Conservation (phyloP, 2,888 invertebrate genomes). For the Synanthedon formicaeformis region DNA sequence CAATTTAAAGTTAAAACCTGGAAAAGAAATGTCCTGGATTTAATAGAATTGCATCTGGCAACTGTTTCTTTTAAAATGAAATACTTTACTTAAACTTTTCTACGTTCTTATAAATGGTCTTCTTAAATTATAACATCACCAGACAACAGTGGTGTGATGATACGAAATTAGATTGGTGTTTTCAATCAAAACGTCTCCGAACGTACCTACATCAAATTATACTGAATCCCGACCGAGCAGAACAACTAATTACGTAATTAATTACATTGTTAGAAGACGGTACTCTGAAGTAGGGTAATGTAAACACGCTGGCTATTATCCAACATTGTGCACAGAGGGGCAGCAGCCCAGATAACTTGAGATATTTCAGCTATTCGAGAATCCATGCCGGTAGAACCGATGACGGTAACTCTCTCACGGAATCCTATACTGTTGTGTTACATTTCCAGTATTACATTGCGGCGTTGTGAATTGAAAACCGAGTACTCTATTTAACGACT, state of each 20-base stretch:
- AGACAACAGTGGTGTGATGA: no score
- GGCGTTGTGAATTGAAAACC: conserved; percentile 22
- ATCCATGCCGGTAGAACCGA: conserved; percentile 12
- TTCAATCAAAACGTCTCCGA: no score
- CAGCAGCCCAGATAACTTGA: not conserved
- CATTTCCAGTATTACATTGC: conserved; percentile 17
- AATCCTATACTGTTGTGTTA: conserved; percentile 26
- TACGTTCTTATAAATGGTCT: no score
- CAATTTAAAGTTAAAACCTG: no score
- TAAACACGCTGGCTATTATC: not conserved
- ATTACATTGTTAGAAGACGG: not conserved
- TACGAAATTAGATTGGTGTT: no score
- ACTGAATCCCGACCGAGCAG: not conserved
- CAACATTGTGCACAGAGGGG: not conserved
- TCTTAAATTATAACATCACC: no score
- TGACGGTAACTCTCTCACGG: conserved; percentile 22
- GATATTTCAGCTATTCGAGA: conserved; percentile 42
- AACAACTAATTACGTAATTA: not conserved
- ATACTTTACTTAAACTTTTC: no score
- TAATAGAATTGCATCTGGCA: no score
- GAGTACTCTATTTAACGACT: conserved; percentile 7
- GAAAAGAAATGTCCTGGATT: no score
- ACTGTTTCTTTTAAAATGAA: no score
- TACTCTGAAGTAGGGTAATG: not conserved
- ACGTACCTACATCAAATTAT: no score